These are phyloP conservation scores for Dermatemys mawii DNA, from an alignment of 2,113 vertebrate species.

Conservation along the genomic window DNA sequence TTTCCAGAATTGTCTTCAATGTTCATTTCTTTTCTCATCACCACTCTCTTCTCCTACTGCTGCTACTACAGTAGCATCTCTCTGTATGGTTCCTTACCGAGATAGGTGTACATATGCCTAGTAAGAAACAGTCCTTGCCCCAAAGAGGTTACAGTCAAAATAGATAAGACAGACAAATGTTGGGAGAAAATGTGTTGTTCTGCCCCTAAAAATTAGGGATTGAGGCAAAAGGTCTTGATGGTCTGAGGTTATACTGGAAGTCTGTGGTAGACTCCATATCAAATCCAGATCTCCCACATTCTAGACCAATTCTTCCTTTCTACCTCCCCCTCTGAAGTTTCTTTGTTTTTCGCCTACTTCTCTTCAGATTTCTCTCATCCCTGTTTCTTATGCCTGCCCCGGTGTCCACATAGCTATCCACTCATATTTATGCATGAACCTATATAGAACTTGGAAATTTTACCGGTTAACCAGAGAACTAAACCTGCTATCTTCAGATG, in stretches of 20 bases:
- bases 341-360: not conserved
- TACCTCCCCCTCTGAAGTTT: not conserved
- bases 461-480: not conserved
- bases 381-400: not conserved
- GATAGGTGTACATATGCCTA: not conserved
- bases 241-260: not conserved
- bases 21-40: not conserved
- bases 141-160: not conserved
- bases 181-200: not conserved
- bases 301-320: not conserved
- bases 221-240: not conserved
- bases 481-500: not conserved
- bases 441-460: not conserved
- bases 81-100: not conserved
- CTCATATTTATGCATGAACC: not conserved
- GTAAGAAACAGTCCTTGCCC: not conserved
- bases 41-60: not conserved
- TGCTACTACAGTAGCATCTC: not conserved
- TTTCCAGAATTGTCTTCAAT: not conserved
- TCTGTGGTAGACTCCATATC: not conserved
- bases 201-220: not conserved
- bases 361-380: not conserved
- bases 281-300: not conserved
- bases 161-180: not conserved
- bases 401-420: not conserved